Conservation (phyloP, 23 tunicate species). For the Halocynthia roretzi region DNA sequence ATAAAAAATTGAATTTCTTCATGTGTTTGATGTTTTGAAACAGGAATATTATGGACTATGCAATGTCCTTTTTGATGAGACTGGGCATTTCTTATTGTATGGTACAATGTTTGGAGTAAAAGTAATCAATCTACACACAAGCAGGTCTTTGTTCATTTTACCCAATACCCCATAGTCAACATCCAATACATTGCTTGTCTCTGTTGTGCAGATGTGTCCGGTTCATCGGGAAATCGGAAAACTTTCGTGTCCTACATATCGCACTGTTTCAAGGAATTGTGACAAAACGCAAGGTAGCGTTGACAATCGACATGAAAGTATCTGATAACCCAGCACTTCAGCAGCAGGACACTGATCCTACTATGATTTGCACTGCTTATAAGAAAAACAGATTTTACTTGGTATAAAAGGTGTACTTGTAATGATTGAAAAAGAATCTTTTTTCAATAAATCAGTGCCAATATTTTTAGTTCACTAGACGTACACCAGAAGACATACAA, state of each 20-base stretch:
- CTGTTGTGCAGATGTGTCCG: slow-evolving; percentile 36
- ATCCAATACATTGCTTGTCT: neutral
- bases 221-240: slow-evolving; percentile 83
- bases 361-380: slow-evolving; percentile 76
- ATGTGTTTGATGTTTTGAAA: too few relatives aligned
- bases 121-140: slow-evolving; percentile 78
- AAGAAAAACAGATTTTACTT: slow-evolving; percentile 90
- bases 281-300: slow-evolving; percentile 43
- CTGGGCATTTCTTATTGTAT: slow-evolving; percentile 76
- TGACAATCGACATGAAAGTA: slow-evolving; percentile 89
- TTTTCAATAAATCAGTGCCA: neutral
- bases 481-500: slow-evolving; percentile 59
- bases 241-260: slow-evolving; percentile 58
- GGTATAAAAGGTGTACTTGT: slow-evolving; percentile 13
- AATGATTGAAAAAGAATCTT: neutral
- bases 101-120: slow-evolving; percentile 91
- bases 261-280: slow-evolving; percentile 65
- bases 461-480: slow-evolving; percentile 11
- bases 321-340: slow-evolving; percentile 87
- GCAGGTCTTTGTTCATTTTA: slow-evolving; percentile 31
- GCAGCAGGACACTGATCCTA: slow-evolving; percentile 56
- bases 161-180: neutral
- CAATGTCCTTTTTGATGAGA: slow-evolving; percentile 85
- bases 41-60: slow-evolving; percentile 24
- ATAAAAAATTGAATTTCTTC: too few relatives aligned